These are phyloP conservation scores for Crenuchus spilurus DNA, from an alignment of 2,797 vertebrate genomes.

Conservation along the genomic window DNA sequence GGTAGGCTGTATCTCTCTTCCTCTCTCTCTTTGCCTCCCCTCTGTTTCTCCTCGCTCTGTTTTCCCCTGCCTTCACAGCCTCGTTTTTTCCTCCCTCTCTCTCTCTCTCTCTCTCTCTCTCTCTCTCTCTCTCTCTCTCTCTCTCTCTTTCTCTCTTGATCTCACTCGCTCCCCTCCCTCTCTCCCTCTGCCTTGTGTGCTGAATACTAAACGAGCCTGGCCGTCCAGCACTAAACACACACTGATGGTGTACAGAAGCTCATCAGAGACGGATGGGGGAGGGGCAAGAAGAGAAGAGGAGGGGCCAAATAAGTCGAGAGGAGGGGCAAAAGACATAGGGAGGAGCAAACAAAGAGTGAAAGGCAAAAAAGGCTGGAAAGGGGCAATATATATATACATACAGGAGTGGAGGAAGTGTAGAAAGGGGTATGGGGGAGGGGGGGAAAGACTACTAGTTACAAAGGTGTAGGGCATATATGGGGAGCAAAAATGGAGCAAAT, in stretches of 20 bases:
- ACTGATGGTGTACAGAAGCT: conserved; percentile 71
- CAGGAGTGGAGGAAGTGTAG: neutral
- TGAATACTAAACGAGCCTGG: conserved; percentile 80
- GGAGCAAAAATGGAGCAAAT: neutral
- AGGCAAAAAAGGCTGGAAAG: neutral
- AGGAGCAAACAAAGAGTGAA: neutral
- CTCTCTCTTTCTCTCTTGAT: conserved; percentile 57
- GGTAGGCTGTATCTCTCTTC: conserved; percentile 47
- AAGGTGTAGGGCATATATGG: neutral
- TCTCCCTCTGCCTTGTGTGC: conserved; percentile 71
- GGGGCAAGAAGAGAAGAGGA: conserved; percentile 37
- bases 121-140: conserved; percentile 21
- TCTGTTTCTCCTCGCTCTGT: conserved; percentile 62
- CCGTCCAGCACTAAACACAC: conserved; percentile 76
- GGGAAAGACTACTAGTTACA: neutral
- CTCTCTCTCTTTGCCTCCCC: conserved; percentile 52
- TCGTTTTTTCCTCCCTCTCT: conserved; percentile 52
- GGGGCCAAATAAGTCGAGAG: neutral
- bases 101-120: conserved; percentile 63
- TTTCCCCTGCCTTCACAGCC: conserved; percentile 53
- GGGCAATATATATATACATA: too few species aligned
- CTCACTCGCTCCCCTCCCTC: conserved; percentile 62
- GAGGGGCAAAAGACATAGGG: too few species aligned
- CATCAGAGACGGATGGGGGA: conserved; percentile 36
- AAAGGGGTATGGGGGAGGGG: neutral